Base-by-base conservation (phyloP, 2,888 invertebrate genomes). In the Macaria notata region DNA sequence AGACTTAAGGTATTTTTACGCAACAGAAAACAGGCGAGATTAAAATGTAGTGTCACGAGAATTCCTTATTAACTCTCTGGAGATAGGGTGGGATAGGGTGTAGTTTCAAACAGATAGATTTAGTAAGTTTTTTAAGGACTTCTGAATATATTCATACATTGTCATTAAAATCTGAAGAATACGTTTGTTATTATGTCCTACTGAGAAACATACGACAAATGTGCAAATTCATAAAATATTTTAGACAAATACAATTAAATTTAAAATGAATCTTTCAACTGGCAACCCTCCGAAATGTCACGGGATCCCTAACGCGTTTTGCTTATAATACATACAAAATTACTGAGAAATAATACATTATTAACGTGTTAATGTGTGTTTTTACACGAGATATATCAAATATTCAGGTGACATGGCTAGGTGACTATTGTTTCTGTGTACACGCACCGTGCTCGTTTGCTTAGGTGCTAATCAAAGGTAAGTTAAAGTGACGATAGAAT, bases 311-410 rank as follows among this genome's bases (percentile, higher is more conserved):
- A 57, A 63, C 70, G 72, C 70, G 71, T 72, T 68, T 72, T 67
- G 68, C 68, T 69, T 66, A 72, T 76, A 68, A 73, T 75, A 75
- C 68, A 74, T 71, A 76, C 71, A 72, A 75, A 81, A 82, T 81
- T 78, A 79, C 76, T 73, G 66, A 74, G 73, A 77, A 81, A 78
- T 73, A 77, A 78, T 73, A 72, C 71, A 66, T 62, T 66, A 66
- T 67, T 72, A 71, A 71, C 69, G 69, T 64, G 65, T 56, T 71
- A 75, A 73, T 78, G 71, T 70, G 63, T 75, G 65, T 76, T 70
- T 75, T 75, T 73, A 74, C 70, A 61, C 57, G 63, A 70, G 65
- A 66, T 68, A 68, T 65, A 70, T 69, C 63, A 73, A 75, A 71
- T 68, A 75, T 73, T 75, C 63, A 71, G 63, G 55, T 50, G 55